Evolutionary conservation across 2,797 vertebrate genomes (phyloP).

Genomic region (Anas georgica): DNA sequence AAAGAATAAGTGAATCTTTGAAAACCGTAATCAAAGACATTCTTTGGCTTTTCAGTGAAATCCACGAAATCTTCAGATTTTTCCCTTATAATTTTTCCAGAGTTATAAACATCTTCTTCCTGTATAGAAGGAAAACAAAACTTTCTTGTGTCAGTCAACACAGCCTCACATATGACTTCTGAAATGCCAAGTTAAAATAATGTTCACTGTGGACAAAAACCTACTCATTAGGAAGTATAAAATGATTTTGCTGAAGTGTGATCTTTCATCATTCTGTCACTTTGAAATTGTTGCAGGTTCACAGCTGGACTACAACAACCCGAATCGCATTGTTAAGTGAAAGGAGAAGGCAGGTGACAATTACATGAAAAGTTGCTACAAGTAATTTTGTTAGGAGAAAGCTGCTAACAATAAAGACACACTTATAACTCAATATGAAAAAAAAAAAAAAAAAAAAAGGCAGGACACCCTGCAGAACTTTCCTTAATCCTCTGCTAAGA

Average conservation of each 20-base stretch:
- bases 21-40: background rate
- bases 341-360: conserved; percentile 7
- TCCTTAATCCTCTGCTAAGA: background rate
- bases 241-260: conserved; percentile 16
- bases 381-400: background rate
- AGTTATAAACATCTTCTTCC: background rate
- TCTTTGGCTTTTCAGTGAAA: background rate
- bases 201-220: background rate
- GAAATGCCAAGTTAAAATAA: conserved; percentile 22
- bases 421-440: background rate
- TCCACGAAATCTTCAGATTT: background rate
- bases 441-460: background rate
- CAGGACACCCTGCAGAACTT: background rate
- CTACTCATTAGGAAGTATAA: conserved; percentile 12
- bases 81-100: background rate
- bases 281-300: conserved; percentile 22
- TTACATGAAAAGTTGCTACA: background rate
- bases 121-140: background rate
- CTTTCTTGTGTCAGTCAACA: background rate
- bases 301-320: background rate
- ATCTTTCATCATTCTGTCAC: conserved; percentile 37
- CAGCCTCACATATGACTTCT: background rate
- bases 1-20: background rate
- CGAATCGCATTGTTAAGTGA: conserved; percentile 10
- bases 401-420: background rate